Conservation (phyloP, 2,113 vertebrate species). For the Atlantisia rogersi region DNA sequence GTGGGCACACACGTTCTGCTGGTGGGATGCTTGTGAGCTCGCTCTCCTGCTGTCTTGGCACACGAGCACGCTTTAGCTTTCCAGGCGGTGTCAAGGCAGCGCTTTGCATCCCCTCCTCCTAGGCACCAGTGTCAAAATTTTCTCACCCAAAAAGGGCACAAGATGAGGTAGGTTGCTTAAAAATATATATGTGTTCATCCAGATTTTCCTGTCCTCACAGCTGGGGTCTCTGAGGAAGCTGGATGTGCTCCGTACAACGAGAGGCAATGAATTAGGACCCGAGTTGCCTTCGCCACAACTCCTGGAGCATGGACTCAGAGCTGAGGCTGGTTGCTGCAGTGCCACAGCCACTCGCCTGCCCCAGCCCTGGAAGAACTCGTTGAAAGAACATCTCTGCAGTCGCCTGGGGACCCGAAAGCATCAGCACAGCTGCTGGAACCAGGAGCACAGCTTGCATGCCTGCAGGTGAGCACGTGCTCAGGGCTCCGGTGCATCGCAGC, state of each 20-base stretch:
- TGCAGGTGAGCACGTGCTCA: not conserved
- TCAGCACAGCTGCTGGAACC: not conserved
- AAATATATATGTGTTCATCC: not conserved
- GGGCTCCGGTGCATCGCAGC: not conserved
- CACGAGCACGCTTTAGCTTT: not conserved
- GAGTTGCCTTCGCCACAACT: not conserved
- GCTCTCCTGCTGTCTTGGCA: not conserved
- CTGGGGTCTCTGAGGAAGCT: not conserved
- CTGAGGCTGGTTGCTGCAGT: not conserved
- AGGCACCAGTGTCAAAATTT: not conserved
- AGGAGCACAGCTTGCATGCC: not conserved
- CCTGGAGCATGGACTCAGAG: not conserved
- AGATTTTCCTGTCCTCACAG: not conserved
- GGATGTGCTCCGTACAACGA: not conserved
- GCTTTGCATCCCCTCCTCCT: not conserved
- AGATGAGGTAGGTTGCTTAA: rapidly evolving
- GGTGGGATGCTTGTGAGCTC: not conserved
- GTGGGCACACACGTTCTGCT: not conserved
- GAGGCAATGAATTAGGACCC: not conserved
- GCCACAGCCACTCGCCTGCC: not conserved
- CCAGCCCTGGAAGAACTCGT: too few species aligned
- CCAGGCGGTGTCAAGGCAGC: not conserved
- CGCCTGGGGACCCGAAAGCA: rapidly evolving
- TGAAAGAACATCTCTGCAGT: not conserved
- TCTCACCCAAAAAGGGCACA: not conserved